Conservation (phyloP, 2,113 vertebrate genomes). For the Prionailurus bengalensis region DNA sequence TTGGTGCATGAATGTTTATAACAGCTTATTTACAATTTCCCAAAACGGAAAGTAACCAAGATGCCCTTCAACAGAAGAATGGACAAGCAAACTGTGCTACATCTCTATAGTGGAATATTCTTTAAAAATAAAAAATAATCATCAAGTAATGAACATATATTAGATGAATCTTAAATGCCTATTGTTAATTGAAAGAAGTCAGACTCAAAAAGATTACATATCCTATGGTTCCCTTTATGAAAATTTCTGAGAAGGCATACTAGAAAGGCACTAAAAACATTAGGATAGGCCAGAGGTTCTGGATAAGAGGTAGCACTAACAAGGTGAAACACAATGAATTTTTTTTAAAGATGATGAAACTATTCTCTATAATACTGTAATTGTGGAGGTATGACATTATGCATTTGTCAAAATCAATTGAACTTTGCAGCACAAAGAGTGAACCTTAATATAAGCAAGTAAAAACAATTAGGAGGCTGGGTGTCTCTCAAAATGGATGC, state of each 20-base stretch:
- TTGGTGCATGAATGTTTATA: not conserved
- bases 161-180: not conserved
- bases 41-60: not conserved
- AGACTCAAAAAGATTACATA: not conserved
- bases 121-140: not conserved
- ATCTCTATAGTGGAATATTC: not conserved
- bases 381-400: not conserved
- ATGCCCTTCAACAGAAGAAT: not conserved
- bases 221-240: not conserved
- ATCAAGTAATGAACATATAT: not conserved
- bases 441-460: not conserved
- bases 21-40: not conserved
- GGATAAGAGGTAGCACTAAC: not conserved
- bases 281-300: not conserved
- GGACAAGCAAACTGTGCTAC: not conserved
- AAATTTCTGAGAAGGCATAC: not conserved
- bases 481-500: not conserved
- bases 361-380: not conserved
- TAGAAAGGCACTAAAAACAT: not conserved
- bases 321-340: not conserved
- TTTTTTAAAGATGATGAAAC: not conserved
- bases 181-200: not conserved
- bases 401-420: not conserved
- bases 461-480: not conserved
- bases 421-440: not conserved